A percentile compares a stretch with the other conserved stretches of the same genome.
Conservation (phyloP, 2,888 invertebrate genomes). For the Aspidiotus destructor region DNA sequence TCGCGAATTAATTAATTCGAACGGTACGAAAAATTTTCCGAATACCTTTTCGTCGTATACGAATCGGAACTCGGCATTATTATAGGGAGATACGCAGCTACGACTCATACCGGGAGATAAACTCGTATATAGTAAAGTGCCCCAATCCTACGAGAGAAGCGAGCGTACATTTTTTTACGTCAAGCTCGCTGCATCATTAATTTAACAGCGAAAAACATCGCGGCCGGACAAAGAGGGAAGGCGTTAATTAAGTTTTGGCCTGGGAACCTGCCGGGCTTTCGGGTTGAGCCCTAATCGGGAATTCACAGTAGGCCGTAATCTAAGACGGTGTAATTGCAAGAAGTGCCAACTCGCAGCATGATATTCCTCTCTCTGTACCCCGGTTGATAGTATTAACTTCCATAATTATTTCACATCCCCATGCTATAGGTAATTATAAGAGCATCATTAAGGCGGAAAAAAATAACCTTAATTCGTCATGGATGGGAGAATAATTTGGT, state of each 20-base stretch:
- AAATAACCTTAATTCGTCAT: conserved; percentile 33
- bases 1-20: background rate
- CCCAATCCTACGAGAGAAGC: background rate
- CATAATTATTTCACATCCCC: conserved; percentile 31
- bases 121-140: background rate
- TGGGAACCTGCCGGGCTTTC: conserved; percentile 33
- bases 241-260: conserved; percentile 33
- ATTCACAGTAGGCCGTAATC: conserved; percentile 32
- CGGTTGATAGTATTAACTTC: conserved; percentile 26
- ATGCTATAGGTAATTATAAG: conserved; percentile 30
- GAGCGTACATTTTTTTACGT: background rate
- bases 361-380: conserved; percentile 18
- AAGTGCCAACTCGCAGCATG: conserved; percentile 32
- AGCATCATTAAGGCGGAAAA: conserved; percentile 31
- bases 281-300: conserved; percentile 32
- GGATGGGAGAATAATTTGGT: conserved; percentile 32
- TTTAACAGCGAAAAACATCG: conserved; percentile 23
- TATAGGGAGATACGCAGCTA: background rate
- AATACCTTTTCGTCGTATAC: background rate
- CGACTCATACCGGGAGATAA: background rate
- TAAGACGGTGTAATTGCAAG: conserved; percentile 31
- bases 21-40: conserved; percentile 1
- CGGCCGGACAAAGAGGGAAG: conserved; percentile 20
- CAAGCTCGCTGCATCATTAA: conserved; percentile 22
- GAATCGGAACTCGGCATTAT: background rate